These are phyloP conservation scores for Valencia hispanica DNA, from an alignment of 2,797 vertebrate genomes.

Conservation along the genomic window DNA sequence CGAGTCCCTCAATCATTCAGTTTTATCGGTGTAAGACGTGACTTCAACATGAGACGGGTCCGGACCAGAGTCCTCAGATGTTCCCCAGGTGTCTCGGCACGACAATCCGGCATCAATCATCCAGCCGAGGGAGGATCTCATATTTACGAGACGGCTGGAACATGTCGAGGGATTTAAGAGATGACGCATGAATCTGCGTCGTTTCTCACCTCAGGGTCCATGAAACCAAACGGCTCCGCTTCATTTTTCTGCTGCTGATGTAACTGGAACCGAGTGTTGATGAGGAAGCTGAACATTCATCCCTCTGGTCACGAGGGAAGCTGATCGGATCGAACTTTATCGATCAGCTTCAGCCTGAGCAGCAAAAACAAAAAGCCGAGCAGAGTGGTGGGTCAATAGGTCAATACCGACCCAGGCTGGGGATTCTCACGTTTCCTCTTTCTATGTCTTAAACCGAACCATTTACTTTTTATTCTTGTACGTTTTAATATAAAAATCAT, in stretches of 20 bases:
- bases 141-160: slow-evolving; percentile 7
- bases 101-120: slow-evolving; percentile 40
- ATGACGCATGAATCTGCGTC: not conserved
- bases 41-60: slow-evolving; percentile 12
- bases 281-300: slow-evolving; percentile 1
- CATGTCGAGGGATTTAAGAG: slow-evolving; percentile 14
- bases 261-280: not conserved
- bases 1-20: not conserved
- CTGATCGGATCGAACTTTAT: not conserved
- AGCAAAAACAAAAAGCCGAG: not conserved
- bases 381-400: not conserved
- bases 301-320: not conserved
- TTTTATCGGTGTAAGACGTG: no score
- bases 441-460: no score
- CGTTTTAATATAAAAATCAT: no score
- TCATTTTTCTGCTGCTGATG: not conserved
- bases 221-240: not conserved
- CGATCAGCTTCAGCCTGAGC: not conserved
- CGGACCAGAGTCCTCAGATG: slow-evolving; percentile 2
- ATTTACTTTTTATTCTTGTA: no score
- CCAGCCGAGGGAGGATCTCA: slow-evolving; percentile 29
- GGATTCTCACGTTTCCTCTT: no score
- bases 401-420: not conserved
- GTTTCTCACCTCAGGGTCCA: no score
- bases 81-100: slow-evolving; percentile 22